Evolutionary conservation across 2,888 invertebrate genomes (phyloP).

Genomic region (Dasypogon diadema): DNA sequence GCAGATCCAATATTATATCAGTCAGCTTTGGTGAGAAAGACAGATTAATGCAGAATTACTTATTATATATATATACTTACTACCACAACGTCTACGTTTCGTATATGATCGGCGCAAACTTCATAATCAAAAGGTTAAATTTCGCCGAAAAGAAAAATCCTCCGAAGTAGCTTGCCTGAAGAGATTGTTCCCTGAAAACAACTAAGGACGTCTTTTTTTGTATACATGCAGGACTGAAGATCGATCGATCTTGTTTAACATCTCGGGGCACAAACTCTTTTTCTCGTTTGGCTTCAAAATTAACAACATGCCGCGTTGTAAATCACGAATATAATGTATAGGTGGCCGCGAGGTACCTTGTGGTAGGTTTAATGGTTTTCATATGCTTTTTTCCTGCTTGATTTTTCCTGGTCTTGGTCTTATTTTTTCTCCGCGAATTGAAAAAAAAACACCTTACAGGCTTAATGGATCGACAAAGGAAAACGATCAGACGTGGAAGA

Average conservation of each 20-base stretch:
- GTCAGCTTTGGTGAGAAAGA: not conserved
- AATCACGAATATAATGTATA: constrained; percentile 51
- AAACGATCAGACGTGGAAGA: constrained; percentile 50
- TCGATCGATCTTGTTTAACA: constrained; percentile 48
- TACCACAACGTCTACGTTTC: constrained; percentile 33
- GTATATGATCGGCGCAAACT: constrained; percentile 48
- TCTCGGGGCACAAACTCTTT: constrained; percentile 29
- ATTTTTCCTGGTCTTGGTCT: not conserved
- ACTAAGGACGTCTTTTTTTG: not conserved
- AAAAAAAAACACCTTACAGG: constrained; percentile 35
- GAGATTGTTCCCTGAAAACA: not conserved
- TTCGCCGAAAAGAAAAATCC: constrained; percentile 44
- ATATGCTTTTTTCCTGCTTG: constrained; percentile 16
- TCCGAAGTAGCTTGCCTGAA: not conserved
- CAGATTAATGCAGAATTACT: not conserved
- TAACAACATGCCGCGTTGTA: constrained; percentile 52
- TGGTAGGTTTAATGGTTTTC: constrained; percentile 45
- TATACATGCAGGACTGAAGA: constrained; percentile 30
- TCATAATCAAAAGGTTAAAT: constrained; percentile 50
- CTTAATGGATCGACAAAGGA: constrained; percentile 47
- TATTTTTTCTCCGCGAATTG: constrained; percentile 1
- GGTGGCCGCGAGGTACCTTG: constrained; percentile 49
- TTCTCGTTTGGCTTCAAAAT: constrained; percentile 47
- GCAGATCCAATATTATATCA: constrained; percentile 12
- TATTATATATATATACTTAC: too few species aligned